Conservation (phyloP, 2,113 vertebrate genomes). For the Zapornia atra region DNA sequence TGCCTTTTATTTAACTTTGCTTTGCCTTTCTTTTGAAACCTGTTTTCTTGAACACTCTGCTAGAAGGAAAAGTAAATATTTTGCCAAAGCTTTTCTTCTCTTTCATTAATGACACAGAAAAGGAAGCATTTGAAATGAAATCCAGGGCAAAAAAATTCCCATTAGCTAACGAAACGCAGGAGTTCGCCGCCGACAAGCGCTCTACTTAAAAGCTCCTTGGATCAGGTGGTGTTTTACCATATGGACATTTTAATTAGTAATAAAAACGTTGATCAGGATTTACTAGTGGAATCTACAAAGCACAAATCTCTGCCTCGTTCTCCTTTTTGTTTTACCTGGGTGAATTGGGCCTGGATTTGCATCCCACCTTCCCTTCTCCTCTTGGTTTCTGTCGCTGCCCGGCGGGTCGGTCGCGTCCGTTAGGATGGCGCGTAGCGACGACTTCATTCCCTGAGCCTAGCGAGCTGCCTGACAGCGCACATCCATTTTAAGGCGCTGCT, state of each 20-base stretch:
- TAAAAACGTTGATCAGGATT: constrained; percentile 24
- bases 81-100: not conserved
- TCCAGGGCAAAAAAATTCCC: not conserved
- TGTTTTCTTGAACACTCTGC: not conserved
- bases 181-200: not conserved
- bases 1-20: not conserved
- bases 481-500: not conserved
- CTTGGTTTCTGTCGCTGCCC: fast-evolving
- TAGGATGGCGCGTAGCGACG: fast-evolving
- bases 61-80: not conserved
- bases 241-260: constrained; percentile 64
- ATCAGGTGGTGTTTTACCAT: constrained; percentile 56
- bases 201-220: constrained; percentile 33
- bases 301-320: not conserved
- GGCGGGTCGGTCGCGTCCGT: fast-evolving
- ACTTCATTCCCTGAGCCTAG: fast-evolving
- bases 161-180: not conserved
- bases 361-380: not conserved
- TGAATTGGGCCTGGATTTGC: not conserved
- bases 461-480: fast-evolving
- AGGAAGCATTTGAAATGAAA: not conserved
- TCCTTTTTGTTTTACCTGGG: not conserved
- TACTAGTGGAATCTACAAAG: not conserved
- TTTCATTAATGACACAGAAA: not conserved
- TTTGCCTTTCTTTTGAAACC: not conserved